These are phyloP conservation scores for Bombus turneri DNA, from an alignment of 1,140 invertebrate genomes.

Conservation along the genomic window DNA sequence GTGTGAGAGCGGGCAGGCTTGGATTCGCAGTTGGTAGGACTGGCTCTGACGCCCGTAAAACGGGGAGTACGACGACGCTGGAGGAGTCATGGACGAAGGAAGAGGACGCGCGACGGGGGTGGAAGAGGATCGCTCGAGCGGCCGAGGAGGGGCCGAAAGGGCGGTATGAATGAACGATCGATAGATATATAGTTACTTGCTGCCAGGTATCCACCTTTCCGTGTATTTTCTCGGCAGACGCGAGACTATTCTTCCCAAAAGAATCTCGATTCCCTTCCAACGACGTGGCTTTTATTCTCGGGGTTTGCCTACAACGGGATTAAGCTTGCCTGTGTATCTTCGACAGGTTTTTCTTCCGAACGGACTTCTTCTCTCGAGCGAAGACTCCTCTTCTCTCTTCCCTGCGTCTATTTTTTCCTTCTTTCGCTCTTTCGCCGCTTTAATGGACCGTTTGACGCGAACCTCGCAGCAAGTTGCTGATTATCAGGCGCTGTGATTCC, in stretches of 20 bases:
- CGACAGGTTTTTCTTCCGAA: neutral
- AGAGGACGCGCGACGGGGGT: constrained; percentile 45
- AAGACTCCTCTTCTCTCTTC: neutral
- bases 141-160: constrained; percentile 68
- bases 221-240: constrained; percentile 1
- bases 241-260: neutral
- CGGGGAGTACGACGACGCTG: constrained; percentile 42
- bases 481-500: neutral
- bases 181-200: constrained; percentile 78
- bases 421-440: too few relatives aligned
- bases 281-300: too few relatives aligned
- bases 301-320: neutral
- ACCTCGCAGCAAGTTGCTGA: accelerated
- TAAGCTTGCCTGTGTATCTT: neutral
- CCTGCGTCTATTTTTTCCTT: neutral
- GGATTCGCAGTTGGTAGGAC: constrained; percentile 68
- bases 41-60: constrained; percentile 51
- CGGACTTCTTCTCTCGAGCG: neutral
- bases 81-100: constrained; percentile 50
- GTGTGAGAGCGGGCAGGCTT: constrained; percentile 66
- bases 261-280: neutral
- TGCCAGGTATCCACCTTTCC: constrained; percentile 56
- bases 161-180: constrained; percentile 80
- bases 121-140: constrained; percentile 55
- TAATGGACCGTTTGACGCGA: too few relatives aligned